These are phyloP conservation scores for Triops cancriformis DNA, from an alignment of 1,140 invertebrate species.

Conservation along the genomic window DNA sequence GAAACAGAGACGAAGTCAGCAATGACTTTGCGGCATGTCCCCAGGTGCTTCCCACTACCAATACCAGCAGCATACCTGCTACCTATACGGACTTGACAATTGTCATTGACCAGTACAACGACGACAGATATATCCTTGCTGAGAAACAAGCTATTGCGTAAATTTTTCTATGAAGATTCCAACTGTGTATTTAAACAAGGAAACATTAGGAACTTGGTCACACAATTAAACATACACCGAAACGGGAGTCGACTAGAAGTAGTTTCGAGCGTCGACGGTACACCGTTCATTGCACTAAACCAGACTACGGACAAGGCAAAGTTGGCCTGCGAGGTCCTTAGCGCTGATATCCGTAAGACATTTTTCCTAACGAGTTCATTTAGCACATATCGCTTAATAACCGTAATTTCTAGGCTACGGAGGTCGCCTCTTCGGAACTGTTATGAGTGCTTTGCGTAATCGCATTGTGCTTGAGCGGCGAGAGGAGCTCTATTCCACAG, in stretches of 20 bases:
- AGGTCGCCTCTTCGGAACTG: not conserved
- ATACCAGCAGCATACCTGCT: conserved; percentile 1
- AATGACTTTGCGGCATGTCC: not conserved
- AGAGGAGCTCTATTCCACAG: not conserved
- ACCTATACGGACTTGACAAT: conserved; percentile 22
- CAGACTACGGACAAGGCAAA: conserved; percentile 24
- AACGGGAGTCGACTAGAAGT: conserved; percentile 25
- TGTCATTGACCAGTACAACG: conserved; percentile 23
- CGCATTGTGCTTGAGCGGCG: not conserved
- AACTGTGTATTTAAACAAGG: not conserved
- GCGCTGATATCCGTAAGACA: conserved; percentile 21
- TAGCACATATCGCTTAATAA: not conserved
- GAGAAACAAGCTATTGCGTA: conserved; percentile 25
- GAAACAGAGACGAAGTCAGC: not conserved
- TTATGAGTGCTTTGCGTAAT: not conserved
- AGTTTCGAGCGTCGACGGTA: conserved; percentile 26
- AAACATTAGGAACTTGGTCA: conserved; percentile 6
- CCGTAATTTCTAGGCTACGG: not conserved
- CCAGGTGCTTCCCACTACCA: too few species aligned
- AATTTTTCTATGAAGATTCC: not conserved
- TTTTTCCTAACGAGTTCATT: not conserved
- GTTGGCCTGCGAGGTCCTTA: conserved; percentile 25
- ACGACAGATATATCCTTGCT: not conserved
- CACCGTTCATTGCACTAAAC: conserved; percentile 16
- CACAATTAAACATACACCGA: conserved; percentile 18